Base-by-base conservation (phyloP, 2,888 invertebrate genomes). In the Luperina nickerlii region DNA sequence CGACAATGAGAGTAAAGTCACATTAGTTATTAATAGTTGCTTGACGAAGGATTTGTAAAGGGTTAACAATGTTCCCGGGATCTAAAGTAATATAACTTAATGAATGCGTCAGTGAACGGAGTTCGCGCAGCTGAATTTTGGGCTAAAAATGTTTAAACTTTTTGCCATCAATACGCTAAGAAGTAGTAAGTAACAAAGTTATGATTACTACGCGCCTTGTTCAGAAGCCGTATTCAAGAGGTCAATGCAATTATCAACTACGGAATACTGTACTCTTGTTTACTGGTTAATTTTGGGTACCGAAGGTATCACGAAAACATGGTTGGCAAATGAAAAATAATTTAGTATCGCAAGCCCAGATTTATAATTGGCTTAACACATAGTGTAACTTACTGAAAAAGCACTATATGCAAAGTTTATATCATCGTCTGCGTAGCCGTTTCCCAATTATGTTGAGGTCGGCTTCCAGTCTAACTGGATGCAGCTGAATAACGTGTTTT, bases 21-120 rank as follows among this genome's bases (percentile, higher is more conserved):
- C 65, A 82, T 66, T 45, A 70, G 4, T 66, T 81, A 82, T 68
- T 69, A 65, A 81, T 60, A 38, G 15, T 13, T 8, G 15, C 57
- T 69, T 42, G 45, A 38, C 42, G 60, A 68, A 67, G 42, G n/a
- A 65, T 76, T 81, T 69, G 27, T 71, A 5, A 66, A 18, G 68
- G 57, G 42, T 32, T 15, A 1, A 60, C 38, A 24, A 9, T n/a
- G 1, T 51, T 18, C n/a, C 9, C 20, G 2, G 57, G 24, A 32
- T 60, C 66, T 42, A n/a, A 38, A 79, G 9, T 24, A 27, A 8
- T 45, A 38, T n/a, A n/a, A 18, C 54, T 54, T 54, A 20, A 54
- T 24, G 57, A 57, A 24, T 11, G 11, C 11, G 11, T n/a, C 24
- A 11, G 57, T 54, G 54, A 20, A 54, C 54, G 20, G 3, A 54